Base-by-base conservation (phyloP, 2,888 invertebrate genomes). In the Fragum whitleyi region DNA sequence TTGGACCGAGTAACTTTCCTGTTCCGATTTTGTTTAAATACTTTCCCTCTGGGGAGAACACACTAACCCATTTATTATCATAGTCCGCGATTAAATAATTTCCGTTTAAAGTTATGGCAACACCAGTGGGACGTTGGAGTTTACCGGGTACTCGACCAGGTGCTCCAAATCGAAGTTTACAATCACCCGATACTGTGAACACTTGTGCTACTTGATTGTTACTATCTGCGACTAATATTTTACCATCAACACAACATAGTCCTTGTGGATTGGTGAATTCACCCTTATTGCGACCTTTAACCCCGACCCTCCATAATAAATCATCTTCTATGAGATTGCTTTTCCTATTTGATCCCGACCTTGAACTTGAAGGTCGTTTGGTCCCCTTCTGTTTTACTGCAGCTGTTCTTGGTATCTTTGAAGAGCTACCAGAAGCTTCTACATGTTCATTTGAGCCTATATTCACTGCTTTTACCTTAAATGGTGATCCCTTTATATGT, bases 211-310 rank as follows among this genome's bases (percentile, higher is more conserved):
- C 94, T 88, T 95, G 95, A 87, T 95, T 95, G 88, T 94, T 95
- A 83, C 95, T 95, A 87, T 95, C 95, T 1, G 95, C 94, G 11
- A 95, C 94, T 39, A 94, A 88, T 36, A 95, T 92, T 71, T 92
- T 93, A 26, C 94, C 94, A 71, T 93, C 93, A 9, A 87, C 76
- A n/a, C 93, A 92, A 75, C 94, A 94, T 6, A 95, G 91, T 28
- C 95, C 95, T 88, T 95, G 95, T 28, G 95, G 95, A 90, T 95
- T 95, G 28, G 94, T 94, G 88, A 95, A 95, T 86, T 95, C 95
- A 28, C 95, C 95, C 75, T 94, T 93, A 75, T 93, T 93, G 61
- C 95, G 92, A 72, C 95, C 95, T 84, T 94, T 94, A 47, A 86
- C 88, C 3, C 95, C 95, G 26, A 95, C 92, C 79, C 93, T 93